Conservation (phyloP, 2,797 vertebrate genomes). For the Tapera naevia region DNA sequence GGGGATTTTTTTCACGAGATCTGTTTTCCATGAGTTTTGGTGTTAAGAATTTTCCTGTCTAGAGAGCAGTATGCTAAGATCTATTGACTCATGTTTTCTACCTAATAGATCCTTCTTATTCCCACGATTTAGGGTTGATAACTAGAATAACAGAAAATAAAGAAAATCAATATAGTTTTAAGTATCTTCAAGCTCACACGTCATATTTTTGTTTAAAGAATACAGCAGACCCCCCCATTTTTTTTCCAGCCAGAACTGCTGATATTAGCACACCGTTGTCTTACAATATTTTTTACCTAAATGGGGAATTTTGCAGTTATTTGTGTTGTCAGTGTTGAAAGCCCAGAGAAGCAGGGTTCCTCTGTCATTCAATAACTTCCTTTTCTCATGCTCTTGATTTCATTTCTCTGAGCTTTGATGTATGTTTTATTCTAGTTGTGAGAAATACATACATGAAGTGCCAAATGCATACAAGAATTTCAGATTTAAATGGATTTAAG, state of each 20-base stretch:
- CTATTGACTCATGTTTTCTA: not conserved
- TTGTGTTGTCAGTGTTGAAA: slow-evolving; percentile 5
- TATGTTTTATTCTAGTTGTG: not conserved
- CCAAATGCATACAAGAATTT: not conserved
- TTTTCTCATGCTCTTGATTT: slow-evolving; percentile 19
- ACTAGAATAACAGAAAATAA: not conserved
- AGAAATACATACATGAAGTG: slow-evolving; percentile 5
- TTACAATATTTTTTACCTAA: not conserved
- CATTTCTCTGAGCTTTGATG: slow-evolving; percentile 35
- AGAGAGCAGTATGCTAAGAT: not conserved
- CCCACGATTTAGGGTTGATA: not conserved
- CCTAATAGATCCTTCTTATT: not conserved
- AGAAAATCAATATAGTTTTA: not conserved
- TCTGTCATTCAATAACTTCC: slow-evolving; percentile 3
- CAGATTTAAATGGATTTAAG: slow-evolving; percentile 34
- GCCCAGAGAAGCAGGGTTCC: not conserved
- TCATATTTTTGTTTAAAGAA: not conserved
- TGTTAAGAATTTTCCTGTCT: not conserved
- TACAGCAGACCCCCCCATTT: not conserved
- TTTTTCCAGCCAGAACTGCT: not conserved
- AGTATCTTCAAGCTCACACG: not conserved
- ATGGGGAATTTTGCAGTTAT: not conserved
- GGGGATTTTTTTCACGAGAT: not conserved
- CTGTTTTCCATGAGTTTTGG: not conserved
- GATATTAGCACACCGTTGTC: not conserved